These are phyloP conservation scores for Taurulus bubalis DNA, from an alignment of 2,113 vertebrate genomes.

Conservation along the genomic window DNA sequence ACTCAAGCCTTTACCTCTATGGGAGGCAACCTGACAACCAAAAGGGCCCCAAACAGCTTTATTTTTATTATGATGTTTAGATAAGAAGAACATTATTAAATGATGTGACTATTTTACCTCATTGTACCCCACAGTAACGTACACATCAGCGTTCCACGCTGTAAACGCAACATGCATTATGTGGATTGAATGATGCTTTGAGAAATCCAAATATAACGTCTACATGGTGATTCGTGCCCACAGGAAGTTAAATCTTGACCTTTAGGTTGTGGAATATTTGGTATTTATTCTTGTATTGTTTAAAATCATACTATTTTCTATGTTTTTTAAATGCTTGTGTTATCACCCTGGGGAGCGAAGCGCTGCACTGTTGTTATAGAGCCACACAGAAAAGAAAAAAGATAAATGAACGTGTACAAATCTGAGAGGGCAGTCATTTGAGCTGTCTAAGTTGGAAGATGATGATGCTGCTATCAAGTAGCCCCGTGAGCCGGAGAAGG, in stretches of 20 bases:
- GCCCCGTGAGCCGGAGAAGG: slow-evolving; percentile 6
- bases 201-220: background rate
- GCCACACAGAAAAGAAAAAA: background rate
- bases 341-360: background rate
- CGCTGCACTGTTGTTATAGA: background rate
- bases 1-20: background rate
- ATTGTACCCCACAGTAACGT: background rate
- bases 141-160: background rate
- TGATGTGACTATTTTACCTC: background rate
- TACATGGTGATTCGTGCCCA: background rate
- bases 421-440: slow-evolving; percentile 1
- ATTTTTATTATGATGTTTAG: background rate
- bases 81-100: background rate
- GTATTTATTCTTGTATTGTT: background rate
- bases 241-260: background rate
- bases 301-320: background rate
- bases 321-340: background rate
- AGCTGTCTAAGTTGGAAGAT: background rate
- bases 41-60: background rate
- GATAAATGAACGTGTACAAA: background rate
- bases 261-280: background rate
- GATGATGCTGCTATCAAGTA: slow-evolving; percentile 1
- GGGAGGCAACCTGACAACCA: no score
- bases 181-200: background rate
- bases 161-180: background rate